Conservation (phyloP, 2,888 invertebrate species). For the Malacosoma neustria region DNA sequence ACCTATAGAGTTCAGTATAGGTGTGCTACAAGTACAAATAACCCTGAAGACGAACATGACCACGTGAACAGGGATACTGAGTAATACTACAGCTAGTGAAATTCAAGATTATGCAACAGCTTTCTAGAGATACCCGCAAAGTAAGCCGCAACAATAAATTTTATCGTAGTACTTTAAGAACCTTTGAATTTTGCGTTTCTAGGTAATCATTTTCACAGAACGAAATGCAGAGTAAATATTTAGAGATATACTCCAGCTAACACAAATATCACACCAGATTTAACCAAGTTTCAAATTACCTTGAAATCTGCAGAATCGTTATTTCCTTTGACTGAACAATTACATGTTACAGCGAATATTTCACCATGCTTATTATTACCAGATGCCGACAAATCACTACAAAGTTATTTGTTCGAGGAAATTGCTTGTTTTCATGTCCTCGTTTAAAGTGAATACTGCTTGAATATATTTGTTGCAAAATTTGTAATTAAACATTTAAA, state of each 20-base stretch:
- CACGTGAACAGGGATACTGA: too few relatives aligned
- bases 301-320: neutral
- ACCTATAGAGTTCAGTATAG: too few relatives aligned
- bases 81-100: slow-evolving; percentile 12
- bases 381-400: neutral
- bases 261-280: neutral
- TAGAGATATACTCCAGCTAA: slow-evolving; percentile 4
- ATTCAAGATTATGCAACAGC: slow-evolving; percentile 24
- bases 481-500: neutral
- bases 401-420: neutral
- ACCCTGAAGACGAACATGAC: too few relatives aligned
- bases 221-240: slow-evolving; percentile 17
- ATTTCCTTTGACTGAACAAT: neutral
- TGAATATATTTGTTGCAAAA: neutral
- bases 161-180: slow-evolving; percentile 11
- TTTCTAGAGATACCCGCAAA: slow-evolving; percentile 19
- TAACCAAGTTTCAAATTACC: neutral
- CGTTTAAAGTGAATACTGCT: too few relatives aligned
- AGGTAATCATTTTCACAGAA: slow-evolving; percentile 27
- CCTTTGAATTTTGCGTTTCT: slow-evolving; percentile 27
- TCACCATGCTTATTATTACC: neutral
- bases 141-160: slow-evolving; percentile 23
- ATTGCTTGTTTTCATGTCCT: neutral
- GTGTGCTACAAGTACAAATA: too few relatives aligned
- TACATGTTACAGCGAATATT: neutral